Evolutionary conservation across 2,113 vertebrate species (phyloP).

Genomic region (Protobothrops mucrosquamatus): DNA sequence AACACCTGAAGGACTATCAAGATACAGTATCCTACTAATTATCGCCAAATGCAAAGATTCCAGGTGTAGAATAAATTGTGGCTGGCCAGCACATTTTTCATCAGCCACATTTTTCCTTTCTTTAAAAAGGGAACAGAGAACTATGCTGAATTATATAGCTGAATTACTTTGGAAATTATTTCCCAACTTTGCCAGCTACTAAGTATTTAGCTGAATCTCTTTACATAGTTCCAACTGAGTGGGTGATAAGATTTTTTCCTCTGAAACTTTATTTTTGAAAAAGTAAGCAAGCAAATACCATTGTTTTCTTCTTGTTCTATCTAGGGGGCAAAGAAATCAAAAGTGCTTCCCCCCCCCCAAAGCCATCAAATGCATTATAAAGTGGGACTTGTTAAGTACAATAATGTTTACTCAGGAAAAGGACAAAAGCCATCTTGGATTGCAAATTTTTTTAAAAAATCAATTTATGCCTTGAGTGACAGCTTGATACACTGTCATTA

Average conservation of each 20-base stretch:
- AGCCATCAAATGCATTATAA: neutral
- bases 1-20: constrained; percentile 46
- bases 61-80: constrained; percentile 4
- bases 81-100: neutral
- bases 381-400: neutral
- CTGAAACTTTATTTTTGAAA: constrained; percentile 10
- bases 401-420: neutral
- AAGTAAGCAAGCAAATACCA: neutral
- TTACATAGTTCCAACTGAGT: neutral
- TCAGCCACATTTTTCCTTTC: neutral
- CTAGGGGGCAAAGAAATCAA: neutral
- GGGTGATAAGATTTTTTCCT: neutral
- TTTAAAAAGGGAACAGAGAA: neutral
- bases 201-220: neutral
- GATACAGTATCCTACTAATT: constrained; percentile 30
- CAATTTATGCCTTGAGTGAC: neutral
- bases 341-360: neutral
- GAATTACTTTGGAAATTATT: constrained; percentile 3
- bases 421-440: neutral
- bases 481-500: neutral
- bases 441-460: neutral
- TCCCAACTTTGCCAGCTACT: neutral
- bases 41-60: constrained; percentile 28
- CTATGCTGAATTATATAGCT: neutral
- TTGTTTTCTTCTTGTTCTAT: constrained; percentile 28